Evolutionary conservation across 2,797 vertebrate species (phyloP), one percentile per base, ranked within the genome.

Genomic region (Falco novaeseelandiae): DNA sequence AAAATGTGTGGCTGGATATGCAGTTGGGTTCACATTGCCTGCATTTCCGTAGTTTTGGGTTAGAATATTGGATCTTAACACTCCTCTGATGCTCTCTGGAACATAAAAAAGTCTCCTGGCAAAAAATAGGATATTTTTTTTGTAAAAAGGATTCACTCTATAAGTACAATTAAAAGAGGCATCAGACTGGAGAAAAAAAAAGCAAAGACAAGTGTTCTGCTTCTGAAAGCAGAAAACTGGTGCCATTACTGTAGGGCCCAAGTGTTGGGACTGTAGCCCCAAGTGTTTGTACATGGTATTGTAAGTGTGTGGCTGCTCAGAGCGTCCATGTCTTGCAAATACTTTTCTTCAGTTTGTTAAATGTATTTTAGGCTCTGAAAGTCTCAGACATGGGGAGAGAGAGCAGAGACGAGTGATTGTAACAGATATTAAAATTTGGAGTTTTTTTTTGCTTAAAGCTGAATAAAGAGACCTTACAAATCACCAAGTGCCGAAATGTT

Each of bases 391-490:
- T 2, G 2, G 46, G 71, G 26, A 80, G 77, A 66, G 57, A 57
- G n/a, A 80, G n/a, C 74, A 57, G 48, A 88, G 66, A 57, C 67
- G 34, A 85, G 42, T 54, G 54, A 76, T 23, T 96, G 38, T 88
- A 91, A 78, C 73, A 91, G 61, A 72, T 82, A 95, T 95, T 90
- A 91, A 79, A 82, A 95, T 93, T 86, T 92, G 61, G 61, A 92
- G 51, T 67, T 87, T 90, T 80, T 85, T 86, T 48, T 86, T 67
- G 17, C 57, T 93, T 67, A 65, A 49, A 96, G 36, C 59, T 94
- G 76, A 93, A 70, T n/a, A 69, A 18, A 61, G 52, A 95, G 66
- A 85, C 79, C 82, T 94, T 93, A 71, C 52, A 93, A 96, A 92
- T 91, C 69, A 89, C 66, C 49, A 42, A 81, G 36, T 85, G 57